Base-by-base conservation (phyloP, 2,888 invertebrate species). In the Ormyrus labotus region DNA sequence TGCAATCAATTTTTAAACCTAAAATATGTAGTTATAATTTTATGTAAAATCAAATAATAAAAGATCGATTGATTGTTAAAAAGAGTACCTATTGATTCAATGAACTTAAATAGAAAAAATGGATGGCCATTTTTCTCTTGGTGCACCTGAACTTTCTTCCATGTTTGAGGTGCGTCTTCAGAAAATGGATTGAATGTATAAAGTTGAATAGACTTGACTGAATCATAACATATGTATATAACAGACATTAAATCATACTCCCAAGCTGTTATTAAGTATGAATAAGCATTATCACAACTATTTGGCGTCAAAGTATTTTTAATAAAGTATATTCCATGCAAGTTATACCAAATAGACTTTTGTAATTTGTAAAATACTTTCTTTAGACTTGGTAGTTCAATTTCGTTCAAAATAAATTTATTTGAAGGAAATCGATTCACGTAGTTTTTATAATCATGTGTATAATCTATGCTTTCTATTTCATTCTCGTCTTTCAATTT, bases 151-250 rank as follows among this genome's bases (percentile, higher is more conserved):
- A 60, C 9, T 13, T 13, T 7, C 13, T 60, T 7, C 60, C 60
- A 60, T 13, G 5, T 2, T 11, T 13, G 11, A 1, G 60, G 13
- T 5, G 7, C n/a, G 60, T 13, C 7, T 11, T 60, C 13, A 60
- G 13, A 9, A 60, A 60, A 60, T 5, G 60, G 60, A 60, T 60
- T 60, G 60, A 60, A 60, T 13, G 60, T 60, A n/a, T 60, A 60
- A 60, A 13, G 7, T 7, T n/a, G 11, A 60, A 60, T n/a, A 7
- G 8, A 9, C 5, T 60, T 5, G 34, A 3, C 34, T 7, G 7
- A n/a, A 60, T 60, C 13, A n/a, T 13, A 11, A 13, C 60, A 60
- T 5, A 13, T 11, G n/a, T n/a, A 60, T 11, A 13, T 6, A 60
- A 13, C 60, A 7, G 11, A 4, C 13, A 60, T 2, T 60, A 60